Conservation (phyloP, 2,797 vertebrate species). For the Takifugu rubripes region DNA sequence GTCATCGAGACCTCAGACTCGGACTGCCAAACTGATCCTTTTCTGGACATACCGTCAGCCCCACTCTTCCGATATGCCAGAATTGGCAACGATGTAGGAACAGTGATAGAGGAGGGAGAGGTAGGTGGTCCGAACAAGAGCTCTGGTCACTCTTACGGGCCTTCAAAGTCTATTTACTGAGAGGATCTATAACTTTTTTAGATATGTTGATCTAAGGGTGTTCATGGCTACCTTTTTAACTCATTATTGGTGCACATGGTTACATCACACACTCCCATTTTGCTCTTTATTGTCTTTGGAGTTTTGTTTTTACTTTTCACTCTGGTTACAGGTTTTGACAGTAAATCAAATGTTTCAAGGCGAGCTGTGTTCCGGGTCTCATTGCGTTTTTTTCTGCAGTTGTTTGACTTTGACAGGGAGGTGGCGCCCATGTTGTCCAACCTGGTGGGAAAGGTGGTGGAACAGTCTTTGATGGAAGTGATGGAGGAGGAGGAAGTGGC, state of each 20-base stretch:
- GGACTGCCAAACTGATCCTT: slow-evolving; percentile 90
- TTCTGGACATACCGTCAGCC: slow-evolving; percentile 86
- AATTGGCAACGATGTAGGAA: slow-evolving; percentile 84
- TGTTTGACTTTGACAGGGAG: slow-evolving; percentile 93
- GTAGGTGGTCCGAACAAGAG: slow-evolving; percentile 59
- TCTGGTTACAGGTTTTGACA: neutral
- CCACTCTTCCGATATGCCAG: slow-evolving; percentile 91
- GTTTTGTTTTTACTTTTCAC: no score
- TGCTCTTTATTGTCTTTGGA: no score
- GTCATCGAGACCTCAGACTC: slow-evolving; percentile 69
- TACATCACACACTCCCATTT: no score
- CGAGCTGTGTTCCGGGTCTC: neutral
- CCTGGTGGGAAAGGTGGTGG: slow-evolving; percentile 88
- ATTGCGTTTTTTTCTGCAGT: slow-evolving; percentile 61
- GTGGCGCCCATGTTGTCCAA: slow-evolving; percentile 88
- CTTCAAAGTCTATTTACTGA: neutral
- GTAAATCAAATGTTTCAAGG: neutral
- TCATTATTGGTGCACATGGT: no score
- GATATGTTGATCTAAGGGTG: no score
- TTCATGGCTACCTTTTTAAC: no score
- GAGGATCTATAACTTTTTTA: no score
- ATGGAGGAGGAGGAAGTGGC: slow-evolving; percentile 94
- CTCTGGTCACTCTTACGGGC: neutral
- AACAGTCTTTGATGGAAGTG: slow-evolving; percentile 89
- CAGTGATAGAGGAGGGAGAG: slow-evolving; percentile 92